Conservation (phyloP, 2,797 vertebrate genomes). For the Ctenosaura bakeri region DNA sequence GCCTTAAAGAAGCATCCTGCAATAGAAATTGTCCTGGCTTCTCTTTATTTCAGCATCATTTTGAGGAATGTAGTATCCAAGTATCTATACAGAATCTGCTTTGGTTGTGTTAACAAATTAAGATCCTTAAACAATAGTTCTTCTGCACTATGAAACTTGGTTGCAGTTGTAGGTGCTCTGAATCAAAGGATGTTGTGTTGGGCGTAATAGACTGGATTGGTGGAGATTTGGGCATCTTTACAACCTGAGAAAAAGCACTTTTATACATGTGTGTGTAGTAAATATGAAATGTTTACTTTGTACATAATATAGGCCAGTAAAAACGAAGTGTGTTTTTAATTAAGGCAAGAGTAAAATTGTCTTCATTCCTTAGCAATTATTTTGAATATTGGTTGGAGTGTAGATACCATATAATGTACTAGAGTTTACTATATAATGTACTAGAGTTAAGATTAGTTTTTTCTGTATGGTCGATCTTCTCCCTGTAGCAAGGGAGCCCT, state of each 20-base stretch:
- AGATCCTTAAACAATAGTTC: conserved; percentile 45
- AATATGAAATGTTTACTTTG: conserved; percentile 54
- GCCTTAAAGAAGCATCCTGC: conserved; percentile 43
- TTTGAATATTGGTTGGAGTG: neutral
- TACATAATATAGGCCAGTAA: conserved; percentile 68
- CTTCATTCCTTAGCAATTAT: conserved; percentile 34
- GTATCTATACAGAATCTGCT: neutral
- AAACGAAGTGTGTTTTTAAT: conserved; percentile 31
- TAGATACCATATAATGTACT: neutral
- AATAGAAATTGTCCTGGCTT: conserved; percentile 55
- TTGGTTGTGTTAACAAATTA: conserved; percentile 24
- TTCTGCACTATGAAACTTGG: conserved; percentile 52
- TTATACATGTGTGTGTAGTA: neutral
- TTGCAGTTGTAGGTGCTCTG: conserved; percentile 44
- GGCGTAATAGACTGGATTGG: conserved; percentile 47
- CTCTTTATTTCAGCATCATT: conserved; percentile 61
- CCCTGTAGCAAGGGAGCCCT: neutral
- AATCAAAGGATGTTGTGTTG: conserved; percentile 49
- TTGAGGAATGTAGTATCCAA: conserved; percentile 4
- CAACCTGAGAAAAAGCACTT: conserved; percentile 58
- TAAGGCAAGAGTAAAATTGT: conserved; percentile 45
- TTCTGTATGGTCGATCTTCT: conserved; percentile 29
- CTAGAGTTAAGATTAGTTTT: conserved; percentile 26
- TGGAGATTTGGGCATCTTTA: conserved; percentile 48
- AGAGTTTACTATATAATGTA: conserved; percentile 7